These are phyloP conservation scores for Aphelenchoides avenae DNA, from an alignment of 1,140 invertebrate species.

Conservation along the genomic window DNA sequence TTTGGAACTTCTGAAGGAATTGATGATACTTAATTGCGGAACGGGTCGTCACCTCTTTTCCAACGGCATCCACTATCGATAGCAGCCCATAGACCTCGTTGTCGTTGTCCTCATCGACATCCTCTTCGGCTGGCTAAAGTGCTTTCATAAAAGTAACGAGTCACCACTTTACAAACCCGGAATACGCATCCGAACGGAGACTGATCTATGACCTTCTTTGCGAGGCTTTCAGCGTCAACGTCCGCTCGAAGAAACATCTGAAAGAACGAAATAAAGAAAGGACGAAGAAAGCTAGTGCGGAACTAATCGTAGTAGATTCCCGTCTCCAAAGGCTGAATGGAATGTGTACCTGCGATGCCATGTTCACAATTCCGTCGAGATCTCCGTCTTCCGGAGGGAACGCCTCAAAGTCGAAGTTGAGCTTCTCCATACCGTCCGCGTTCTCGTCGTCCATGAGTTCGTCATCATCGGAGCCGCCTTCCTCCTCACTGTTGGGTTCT, in stretches of 20 bases:
- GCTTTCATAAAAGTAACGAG: not conserved
- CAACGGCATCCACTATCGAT: constrained; percentile 29
- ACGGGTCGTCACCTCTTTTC: constrained; percentile 17
- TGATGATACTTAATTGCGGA: not conserved
- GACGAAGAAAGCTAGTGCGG: no score
- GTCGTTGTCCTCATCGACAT: constrained; percentile 37
- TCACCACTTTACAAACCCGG: constrained; percentile 4
- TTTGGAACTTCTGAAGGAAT: constrained; percentile 29
- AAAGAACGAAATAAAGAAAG: no score
- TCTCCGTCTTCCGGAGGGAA: constrained; percentile 36
- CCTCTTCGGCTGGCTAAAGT: constrained; percentile 32
- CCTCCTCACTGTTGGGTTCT: no score
- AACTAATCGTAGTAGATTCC: no score
- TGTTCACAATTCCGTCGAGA: constrained; percentile 32
- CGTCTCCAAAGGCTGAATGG: no score
- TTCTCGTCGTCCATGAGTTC: constrained; percentile 10
- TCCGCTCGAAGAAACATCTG: constrained; percentile 43
- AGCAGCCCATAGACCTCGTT: constrained; percentile 38
- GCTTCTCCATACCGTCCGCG: constrained; percentile 39
- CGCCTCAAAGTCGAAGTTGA: constrained; percentile 44
- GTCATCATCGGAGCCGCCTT: constrained; percentile 21
- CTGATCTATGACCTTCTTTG: constrained; percentile 29
- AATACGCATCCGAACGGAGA: constrained; percentile 42
- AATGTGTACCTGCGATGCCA: constrained; percentile 32
- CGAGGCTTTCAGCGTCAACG: constrained; percentile 31